Base-by-base conservation (phyloP, 2,797 vertebrate genomes). In the Rhinogobio ventralis region DNA sequence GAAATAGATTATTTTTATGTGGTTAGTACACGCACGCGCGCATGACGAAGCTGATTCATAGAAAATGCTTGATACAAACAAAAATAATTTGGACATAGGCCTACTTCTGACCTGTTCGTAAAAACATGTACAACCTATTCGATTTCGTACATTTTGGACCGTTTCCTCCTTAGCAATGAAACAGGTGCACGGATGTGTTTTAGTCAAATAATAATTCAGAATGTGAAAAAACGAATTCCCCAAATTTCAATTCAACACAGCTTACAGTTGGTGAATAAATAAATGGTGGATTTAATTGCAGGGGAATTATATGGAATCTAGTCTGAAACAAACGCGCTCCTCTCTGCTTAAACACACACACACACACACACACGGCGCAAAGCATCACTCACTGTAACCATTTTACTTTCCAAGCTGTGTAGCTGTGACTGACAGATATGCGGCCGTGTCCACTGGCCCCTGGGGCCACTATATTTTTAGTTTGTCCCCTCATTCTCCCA, bases 361-460 rank as follows among this genome's bases (percentile, higher is more conserved):
- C 49, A 67, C 42, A 46, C 57, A 73, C 76, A 20, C 13, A 79
- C 51, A 28, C 30, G 51, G 62, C 45, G 46, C 79, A 76, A 80
- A 69, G 60, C 81, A 82, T 57, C 53, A 51, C 33, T 86, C 14
- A 87, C 49, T 55, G 51, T 49, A 75, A 68, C 45, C 53, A 39
- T 64, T 74, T 62, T 15, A 64, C 68, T 73, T 45, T 86, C 45
- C 68, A 60, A 60, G 57, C 81, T n/a, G 55, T 73, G 46, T 20
- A 36, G 36, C 66, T 78, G 74, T 84, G 66, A 84, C 36, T 79
- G 83, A 79, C 60, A 81, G 68, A 75, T 49, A 49, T 57, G 81
- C 60, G 57, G 83, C 55, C 53, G 78, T 46, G 84, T 84, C 39
- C 66, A n/a, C 74, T 5, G 66, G 51, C 20, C 83, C 74, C 66